These are phyloP conservation scores for Heliothis subflexa DNA, from an alignment of 1,140 invertebrate genomes.

Conservation along the genomic window DNA sequence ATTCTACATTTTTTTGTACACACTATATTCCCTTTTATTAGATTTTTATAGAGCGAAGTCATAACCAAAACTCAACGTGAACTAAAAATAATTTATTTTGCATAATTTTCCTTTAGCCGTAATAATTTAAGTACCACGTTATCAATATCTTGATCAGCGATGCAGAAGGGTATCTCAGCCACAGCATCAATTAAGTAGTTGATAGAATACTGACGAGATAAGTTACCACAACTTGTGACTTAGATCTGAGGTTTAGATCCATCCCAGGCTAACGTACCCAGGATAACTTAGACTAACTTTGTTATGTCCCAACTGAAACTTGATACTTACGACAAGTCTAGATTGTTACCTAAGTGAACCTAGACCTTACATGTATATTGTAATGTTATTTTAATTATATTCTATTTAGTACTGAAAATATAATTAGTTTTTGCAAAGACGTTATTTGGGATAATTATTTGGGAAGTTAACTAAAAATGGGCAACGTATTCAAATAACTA, in stretches of 20 bases:
- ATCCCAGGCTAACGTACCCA: not conserved
- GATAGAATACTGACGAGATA: not conserved
- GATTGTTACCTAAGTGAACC: constrained; percentile 2
- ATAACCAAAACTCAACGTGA: no score
- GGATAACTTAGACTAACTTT: not conserved
- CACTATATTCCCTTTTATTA: no score
- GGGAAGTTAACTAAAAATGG: no score
- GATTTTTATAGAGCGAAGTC: no score
- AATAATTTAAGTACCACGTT: no score
- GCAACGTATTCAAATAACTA: no score
- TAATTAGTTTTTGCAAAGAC: no score
- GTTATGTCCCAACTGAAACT: not conserved
- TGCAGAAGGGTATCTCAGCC: no score
- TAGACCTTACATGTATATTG: not conserved
- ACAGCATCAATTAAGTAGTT: not conserved
- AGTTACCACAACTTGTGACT: not conserved
- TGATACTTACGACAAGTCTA: not conserved
- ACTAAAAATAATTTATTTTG: no score
- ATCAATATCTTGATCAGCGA: no score
- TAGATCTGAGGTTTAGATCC: not conserved
- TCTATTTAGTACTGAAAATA: not conserved
- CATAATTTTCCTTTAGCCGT: no score
- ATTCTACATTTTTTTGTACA: not conserved
- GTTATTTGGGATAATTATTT: no score
- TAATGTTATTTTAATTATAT: not conserved